A percentile compares a stretch with the other conserved stretches of the same genome.
Evolutionary conservation across 1,140 invertebrate species (phyloP).

Genomic region (Nasonia longicornis): DNA sequence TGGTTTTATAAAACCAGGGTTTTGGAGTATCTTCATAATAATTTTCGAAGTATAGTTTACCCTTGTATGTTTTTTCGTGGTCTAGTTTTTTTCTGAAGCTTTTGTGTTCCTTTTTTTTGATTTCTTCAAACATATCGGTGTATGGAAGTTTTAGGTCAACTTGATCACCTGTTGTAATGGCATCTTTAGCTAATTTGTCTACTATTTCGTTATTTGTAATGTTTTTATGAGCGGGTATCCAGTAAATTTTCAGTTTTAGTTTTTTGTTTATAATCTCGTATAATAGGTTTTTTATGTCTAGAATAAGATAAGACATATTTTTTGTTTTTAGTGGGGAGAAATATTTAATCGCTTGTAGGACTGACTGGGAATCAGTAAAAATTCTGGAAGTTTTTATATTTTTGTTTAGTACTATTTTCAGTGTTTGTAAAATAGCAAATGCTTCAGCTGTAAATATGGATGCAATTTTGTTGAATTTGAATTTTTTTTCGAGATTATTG

Average conservation of each 20-base stretch:
- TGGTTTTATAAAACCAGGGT: no score
- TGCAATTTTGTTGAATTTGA: background rate
- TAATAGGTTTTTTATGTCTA: background rate
- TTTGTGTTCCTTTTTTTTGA: background rate
- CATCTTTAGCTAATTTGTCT: constrained; percentile 8
- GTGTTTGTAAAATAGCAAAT: background rate
- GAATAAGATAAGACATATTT: background rate
- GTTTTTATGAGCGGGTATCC: background rate
- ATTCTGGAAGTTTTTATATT: background rate
- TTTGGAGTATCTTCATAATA: no score
- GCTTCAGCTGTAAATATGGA: constrained; percentile 9
- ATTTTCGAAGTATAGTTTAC: no score
- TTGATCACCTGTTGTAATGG: background rate
- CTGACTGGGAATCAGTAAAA: background rate
- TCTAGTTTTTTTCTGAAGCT: no score
- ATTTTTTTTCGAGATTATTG: background rate
- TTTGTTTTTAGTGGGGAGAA: background rate
- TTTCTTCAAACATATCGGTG: background rate
- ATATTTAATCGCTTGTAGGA: background rate
- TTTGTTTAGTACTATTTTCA: background rate
- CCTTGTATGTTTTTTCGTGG: no score
- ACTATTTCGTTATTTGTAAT: background rate
- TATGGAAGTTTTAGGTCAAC: background rate
- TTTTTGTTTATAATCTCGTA: background rate
- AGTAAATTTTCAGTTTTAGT: background rate